Evolutionary conservation across 2,797 vertebrate species (phyloP).

Genomic region (Taenioides sp.): DNA sequence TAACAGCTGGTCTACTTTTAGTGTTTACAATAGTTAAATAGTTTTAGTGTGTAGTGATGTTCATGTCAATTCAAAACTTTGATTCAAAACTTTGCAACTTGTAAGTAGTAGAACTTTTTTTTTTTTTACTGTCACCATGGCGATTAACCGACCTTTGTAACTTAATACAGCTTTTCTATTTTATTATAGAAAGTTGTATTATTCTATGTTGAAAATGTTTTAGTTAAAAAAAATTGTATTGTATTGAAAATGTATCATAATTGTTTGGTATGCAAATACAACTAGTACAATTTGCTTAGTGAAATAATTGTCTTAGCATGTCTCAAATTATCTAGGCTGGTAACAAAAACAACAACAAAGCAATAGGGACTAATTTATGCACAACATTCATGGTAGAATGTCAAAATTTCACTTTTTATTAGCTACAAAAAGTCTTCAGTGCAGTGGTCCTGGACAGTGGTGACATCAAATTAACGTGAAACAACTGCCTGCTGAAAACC

Average conservation of each 20-base stretch:
- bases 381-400: background rate
- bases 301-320: background rate
- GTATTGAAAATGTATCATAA: too few species aligned
- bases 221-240: too few species aligned
- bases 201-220: too few species aligned
- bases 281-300: too few species aligned
- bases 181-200: too few species aligned
- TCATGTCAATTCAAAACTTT: background rate
- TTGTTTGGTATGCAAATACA: too few species aligned
- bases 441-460: background rate
- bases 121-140: too few species aligned
- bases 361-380: too few species aligned
- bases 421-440: conserved; percentile 10
- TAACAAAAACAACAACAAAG: background rate
- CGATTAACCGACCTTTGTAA: too few species aligned
- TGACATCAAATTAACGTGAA: conserved; percentile 27
- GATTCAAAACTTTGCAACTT: background rate
- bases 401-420: conserved; percentile 10
- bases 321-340: background rate
- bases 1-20: conserved; percentile 11
- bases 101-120: background rate
- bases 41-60: background rate
- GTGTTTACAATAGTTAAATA: conserved; percentile 3
- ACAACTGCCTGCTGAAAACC: conserved; percentile 14
- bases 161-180: too few species aligned